Conservation (phyloP, 2,797 vertebrate genomes). For the Rachycentron canadum region DNA sequence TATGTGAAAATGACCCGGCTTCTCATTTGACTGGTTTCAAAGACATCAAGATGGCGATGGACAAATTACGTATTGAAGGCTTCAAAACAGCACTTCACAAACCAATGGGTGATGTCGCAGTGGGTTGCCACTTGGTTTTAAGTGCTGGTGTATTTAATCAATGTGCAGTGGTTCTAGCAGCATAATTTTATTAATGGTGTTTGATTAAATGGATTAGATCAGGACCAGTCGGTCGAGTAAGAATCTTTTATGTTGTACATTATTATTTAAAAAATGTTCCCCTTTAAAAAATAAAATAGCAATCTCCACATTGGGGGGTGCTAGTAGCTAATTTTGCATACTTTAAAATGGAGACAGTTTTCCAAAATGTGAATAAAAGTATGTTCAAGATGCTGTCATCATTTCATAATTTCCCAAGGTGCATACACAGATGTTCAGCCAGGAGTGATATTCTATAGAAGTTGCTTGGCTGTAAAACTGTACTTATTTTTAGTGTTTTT, state of each 20-base stretch:
- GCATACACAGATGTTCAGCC: background rate
- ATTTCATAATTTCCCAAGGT: background rate
- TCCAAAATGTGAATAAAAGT: too few species aligned
- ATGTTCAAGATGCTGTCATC: background rate
- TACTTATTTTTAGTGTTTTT: too few species aligned
- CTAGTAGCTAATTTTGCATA: background rate
- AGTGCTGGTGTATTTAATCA: background rate
- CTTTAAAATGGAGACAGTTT: background rate
- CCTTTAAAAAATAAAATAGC: too few species aligned
- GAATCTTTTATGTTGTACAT: too few species aligned
- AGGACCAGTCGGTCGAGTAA: background rate
- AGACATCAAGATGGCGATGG: too few species aligned
- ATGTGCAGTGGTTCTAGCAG: background rate
- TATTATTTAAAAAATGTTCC: too few species aligned
- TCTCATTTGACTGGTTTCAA: too few species aligned
- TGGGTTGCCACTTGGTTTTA: background rate
- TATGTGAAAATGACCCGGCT: too few species aligned
- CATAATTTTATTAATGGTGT: background rate
- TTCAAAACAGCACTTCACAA: too few species aligned
- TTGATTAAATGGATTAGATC: background rate
- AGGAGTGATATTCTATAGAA: background rate
- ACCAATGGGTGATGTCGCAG: too few species aligned
- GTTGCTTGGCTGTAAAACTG: constrained; percentile 8
- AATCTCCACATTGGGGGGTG: too few species aligned
- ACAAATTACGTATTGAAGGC: too few species aligned